phyloP scores from a whole-genome alignment of 2,113 vertebrate species.

The Seriola dumerili region DNA sequence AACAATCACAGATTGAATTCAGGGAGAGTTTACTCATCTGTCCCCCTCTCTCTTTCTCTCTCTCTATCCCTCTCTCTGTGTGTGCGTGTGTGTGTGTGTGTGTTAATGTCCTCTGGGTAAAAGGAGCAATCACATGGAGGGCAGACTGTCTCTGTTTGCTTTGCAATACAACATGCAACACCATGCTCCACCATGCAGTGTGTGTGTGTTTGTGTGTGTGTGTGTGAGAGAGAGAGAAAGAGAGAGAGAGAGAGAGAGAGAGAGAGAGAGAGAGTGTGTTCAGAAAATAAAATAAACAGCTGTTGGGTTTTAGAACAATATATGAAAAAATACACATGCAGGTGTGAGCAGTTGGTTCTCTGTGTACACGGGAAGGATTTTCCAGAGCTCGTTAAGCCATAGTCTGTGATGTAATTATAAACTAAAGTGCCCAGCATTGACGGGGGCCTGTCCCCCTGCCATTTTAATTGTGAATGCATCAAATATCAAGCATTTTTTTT shows the following conservation, averaged over 20 bases:
- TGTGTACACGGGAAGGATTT: background rate
- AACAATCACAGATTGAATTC: constrained; percentile 71
- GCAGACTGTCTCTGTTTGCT: constrained; percentile 65
- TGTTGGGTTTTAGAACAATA: background rate
- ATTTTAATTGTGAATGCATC: too few species aligned
- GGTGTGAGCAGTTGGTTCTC: background rate
- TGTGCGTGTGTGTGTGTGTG: background rate
- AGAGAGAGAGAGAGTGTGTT: background rate
- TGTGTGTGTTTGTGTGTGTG: background rate
- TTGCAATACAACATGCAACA: constrained; percentile 53
- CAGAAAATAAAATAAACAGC: constrained; percentile 21
- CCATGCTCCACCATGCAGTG: constrained; percentile 1
- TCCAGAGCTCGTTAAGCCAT: too few species aligned
- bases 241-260: too few species aligned
- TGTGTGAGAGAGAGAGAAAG: too few species aligned
- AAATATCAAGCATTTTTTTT: too few species aligned
- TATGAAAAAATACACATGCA: background rate
- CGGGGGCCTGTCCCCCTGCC: too few species aligned
- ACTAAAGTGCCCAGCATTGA: background rate
- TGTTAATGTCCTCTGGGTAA: constrained; percentile 65
- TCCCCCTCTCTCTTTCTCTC: background rate
- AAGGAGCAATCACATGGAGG: constrained; percentile 63
- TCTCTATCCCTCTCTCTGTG: too few species aligned
- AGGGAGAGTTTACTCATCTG: constrained; percentile 63
- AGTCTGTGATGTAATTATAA: too few species aligned